Percentiles rank a stretch among this genome's conserved stretches.
Evolutionary conservation across 2,888 invertebrate species (phyloP).

Genomic region (Pristionchus entomophagus): DNA sequence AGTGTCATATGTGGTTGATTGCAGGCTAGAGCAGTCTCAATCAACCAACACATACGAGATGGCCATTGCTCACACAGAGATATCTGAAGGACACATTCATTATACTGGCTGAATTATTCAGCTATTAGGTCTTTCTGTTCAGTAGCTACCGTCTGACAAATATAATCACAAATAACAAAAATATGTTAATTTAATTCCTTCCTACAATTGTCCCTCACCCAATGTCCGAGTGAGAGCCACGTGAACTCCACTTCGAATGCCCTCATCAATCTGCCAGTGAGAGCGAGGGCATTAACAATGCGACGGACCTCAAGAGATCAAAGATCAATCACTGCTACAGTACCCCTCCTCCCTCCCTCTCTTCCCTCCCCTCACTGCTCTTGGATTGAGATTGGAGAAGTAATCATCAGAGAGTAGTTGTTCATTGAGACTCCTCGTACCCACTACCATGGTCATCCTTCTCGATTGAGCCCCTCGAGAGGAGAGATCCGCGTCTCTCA

Average conservation of each 20-base stretch:
- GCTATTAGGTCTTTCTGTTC: too few relatives aligned
- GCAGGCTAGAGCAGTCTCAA: conserved; percentile 85
- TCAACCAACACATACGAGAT: conserved; percentile 96
- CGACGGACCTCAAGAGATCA: conserved; percentile 79
- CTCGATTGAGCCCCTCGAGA: conserved; percentile 37
- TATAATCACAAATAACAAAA: background rate
- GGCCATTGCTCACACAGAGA: conserved; percentile 99
- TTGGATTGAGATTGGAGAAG: conserved; percentile 97
- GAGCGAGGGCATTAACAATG: conserved; percentile 73
- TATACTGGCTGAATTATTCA: background rate
- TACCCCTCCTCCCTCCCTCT: background rate
- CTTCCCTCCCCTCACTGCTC: conserved; percentile 84
- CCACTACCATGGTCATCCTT: conserved; percentile 49
- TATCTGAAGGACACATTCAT: conserved; percentile 52
- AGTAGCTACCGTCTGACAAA: too few relatives aligned
- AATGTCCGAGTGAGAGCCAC: conserved; percentile 97
- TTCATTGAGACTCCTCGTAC: conserved; percentile 45
- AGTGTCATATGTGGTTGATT: conserved; percentile 88
- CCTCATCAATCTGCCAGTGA: conserved; percentile 86
- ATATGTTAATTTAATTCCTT: too few relatives aligned
- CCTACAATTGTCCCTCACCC: too few relatives aligned
- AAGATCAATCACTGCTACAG: conserved; percentile 83
- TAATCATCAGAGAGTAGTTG: conserved; percentile 92
- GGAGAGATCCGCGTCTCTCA: conserved; percentile 19
- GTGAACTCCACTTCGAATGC: conserved; percentile 99